Evolutionary conservation across 2,888 invertebrate genomes (phyloP).

Genomic region (Cacoxenus indagator): DNA sequence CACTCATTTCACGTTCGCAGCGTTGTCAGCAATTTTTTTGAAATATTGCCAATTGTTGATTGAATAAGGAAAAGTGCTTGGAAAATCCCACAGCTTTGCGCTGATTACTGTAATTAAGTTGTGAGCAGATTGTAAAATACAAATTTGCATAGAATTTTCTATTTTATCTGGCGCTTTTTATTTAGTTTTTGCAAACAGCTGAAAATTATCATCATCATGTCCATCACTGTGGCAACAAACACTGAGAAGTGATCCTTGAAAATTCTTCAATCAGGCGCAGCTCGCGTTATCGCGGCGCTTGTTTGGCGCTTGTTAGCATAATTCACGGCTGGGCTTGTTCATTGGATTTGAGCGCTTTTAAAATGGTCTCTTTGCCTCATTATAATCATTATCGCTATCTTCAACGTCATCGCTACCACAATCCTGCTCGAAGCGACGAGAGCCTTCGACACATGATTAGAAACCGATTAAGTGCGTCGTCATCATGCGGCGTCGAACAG

Average conservation of each 20-base stretch:
- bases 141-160: no score
- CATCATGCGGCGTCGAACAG: constrained; percentile 8
- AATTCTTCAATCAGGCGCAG: neutral
- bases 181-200: neutral
- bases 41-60: constrained; percentile 13
- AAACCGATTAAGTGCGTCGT: constrained; percentile 1
- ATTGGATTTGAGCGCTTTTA: neutral
- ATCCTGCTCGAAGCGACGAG: neutral
- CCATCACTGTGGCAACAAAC: neutral
- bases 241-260: neutral
- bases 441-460: neutral
- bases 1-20: no score
- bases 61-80: constrained; percentile 8
- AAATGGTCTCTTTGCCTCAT: neutral
- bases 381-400: neutral
- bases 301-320: constrained; percentile 1
- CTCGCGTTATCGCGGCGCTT: neutral
- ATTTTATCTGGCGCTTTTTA: neutral
- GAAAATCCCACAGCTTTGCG: constrained; percentile 4
- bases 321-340: neutral
- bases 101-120: constrained; percentile 19
- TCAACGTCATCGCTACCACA: neutral
- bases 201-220: neutral
- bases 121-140: neutral
- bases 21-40: neutral